Conservation (phyloP, 2,797 vertebrate genomes). For the Melanotaenia parkinsoni region DNA sequence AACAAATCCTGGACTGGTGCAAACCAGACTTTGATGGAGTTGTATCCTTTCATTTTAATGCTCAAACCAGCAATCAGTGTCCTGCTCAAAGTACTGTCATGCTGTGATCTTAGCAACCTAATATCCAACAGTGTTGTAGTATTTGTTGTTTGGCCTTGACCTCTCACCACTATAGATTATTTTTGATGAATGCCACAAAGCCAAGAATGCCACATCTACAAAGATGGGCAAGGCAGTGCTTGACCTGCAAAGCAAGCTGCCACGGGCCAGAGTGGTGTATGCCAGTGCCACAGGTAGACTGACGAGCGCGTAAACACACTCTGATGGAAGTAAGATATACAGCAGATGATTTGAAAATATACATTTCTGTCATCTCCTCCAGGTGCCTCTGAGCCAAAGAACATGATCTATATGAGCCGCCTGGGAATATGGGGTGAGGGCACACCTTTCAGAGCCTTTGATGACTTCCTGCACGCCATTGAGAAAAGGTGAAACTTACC, state of each 20-base stretch:
- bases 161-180: conserved; percentile 85
- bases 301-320: background rate
- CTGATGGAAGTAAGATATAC: background rate
- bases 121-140: background rate
- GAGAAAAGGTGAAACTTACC: conserved; percentile 88
- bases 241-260: conserved; percentile 96
- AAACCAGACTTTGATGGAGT: conserved; percentile 94
- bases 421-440: conserved; percentile 98
- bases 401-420: conserved; percentile 99
- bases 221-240: conserved; percentile 99
- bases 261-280: conserved; percentile 94
- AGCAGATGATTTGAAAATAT: background rate
- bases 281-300: conserved; percentile 96
- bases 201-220: conserved; percentile 97
- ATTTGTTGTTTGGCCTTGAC: conserved; percentile 76
- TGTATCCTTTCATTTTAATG: conserved; percentile 88
- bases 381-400: conserved; percentile 99
- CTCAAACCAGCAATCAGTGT: background rate
- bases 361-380: conserved; percentile 14
- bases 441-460: conserved; percentile 93
- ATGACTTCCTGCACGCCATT: conserved; percentile 96
- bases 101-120: conserved; percentile 56
- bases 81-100: background rate
- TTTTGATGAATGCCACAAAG: conserved; percentile 99
- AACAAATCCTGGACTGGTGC: conserved; percentile 98